A percentile compares a stretch with the other conserved stretches of the same genome.
Conservation (phyloP, 2,113 vertebrate species). For the Egretta garzetta region DNA sequence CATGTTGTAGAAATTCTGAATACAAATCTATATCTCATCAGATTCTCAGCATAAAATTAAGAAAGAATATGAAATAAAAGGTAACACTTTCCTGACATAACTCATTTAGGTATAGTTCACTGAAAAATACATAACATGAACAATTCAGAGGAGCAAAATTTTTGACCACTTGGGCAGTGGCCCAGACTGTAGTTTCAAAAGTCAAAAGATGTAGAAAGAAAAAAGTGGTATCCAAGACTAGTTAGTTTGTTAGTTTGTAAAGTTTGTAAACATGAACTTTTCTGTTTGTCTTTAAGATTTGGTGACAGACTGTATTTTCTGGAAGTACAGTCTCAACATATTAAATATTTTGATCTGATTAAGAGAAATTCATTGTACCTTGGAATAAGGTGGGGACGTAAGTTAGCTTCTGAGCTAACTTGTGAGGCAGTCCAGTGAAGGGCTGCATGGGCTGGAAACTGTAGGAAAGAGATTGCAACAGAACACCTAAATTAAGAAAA, state of each 20-base stretch:
- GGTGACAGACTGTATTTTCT: neutral
- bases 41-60: constrained; percentile 2
- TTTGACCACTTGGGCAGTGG: neutral
- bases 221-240: neutral
- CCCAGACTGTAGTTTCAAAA: neutral
- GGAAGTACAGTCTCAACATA: neutral
- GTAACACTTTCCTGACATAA: neutral
- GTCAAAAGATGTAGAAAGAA: neutral
- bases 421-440: neutral
- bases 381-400: neutral
- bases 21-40: constrained; percentile 24
- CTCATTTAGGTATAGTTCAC: neutral
- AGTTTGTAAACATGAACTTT: neutral
- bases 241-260: neutral
- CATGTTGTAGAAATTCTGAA: constrained; percentile 39
- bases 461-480: neutral
- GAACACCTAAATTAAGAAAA: neutral
- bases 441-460: neutral
- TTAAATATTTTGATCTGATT: neutral
- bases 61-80: neutral
- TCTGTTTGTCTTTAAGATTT: neutral
- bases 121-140: neutral
- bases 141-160: neutral
- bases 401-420: neutral
- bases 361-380: neutral